Evolutionary conservation across 2,797 vertebrate genomes (phyloP).

Genomic region (Esox masquinongy): DNA sequence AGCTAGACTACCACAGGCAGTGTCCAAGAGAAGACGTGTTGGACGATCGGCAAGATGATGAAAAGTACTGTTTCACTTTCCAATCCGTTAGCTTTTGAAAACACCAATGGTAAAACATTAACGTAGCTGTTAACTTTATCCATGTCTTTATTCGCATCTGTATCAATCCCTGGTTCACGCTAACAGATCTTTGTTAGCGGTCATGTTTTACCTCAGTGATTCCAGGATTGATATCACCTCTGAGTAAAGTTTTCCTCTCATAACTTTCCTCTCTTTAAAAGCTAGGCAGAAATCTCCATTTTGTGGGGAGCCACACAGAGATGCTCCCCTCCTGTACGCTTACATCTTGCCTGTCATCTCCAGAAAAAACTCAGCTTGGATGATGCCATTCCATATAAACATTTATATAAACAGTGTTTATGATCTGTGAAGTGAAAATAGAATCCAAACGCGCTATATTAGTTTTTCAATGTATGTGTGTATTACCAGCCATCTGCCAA

Average conservation of each 20-base stretch:
- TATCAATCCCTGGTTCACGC: neutral
- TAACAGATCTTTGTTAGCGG: neutral
- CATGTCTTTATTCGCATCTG: too few species aligned
- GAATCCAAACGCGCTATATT: neutral
- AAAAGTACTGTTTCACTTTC: neutral
- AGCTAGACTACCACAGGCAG: slow-evolving; percentile 38
- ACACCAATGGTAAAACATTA: neutral
- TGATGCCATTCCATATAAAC: neutral
- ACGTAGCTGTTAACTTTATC: too few species aligned
- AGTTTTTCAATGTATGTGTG: too few species aligned
- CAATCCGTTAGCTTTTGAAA: neutral
- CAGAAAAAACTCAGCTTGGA: neutral
- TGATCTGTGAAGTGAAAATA: neutral
- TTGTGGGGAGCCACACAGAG: too few species aligned
- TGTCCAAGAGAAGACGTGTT: slow-evolving; percentile 13
- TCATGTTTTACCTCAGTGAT: neutral
- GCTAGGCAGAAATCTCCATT: too few species aligned
- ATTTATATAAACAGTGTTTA: neutral
- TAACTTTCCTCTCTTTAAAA: neutral
- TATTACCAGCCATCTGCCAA: neutral
- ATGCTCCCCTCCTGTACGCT: too few species aligned
- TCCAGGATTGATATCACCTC: too few species aligned
- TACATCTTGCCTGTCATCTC: neutral
- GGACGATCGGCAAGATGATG: neutral
- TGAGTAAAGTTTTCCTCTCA: neutral